Conservation (phyloP, 2,113 vertebrate genomes). For the Athene cunicularia region DNA sequence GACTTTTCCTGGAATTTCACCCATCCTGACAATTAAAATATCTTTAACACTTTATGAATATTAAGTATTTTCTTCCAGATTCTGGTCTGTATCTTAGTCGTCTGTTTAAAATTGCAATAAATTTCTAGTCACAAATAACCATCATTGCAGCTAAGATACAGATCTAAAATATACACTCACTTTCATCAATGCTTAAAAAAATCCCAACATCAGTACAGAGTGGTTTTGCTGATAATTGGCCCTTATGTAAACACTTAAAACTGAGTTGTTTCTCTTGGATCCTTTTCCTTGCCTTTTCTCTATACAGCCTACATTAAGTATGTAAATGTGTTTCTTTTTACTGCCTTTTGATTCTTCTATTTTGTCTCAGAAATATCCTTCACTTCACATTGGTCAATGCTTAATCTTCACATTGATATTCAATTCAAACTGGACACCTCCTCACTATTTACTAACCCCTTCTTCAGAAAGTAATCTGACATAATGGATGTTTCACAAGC, state of each 20-base stretch:
- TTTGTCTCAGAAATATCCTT: not conserved
- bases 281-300: not conserved
- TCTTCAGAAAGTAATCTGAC: not conserved
- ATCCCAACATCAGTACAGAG: not conserved
- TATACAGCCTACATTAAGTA: not conserved
- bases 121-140: not conserved
- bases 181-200: not conserved
- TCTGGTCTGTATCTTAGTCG: not conserved
- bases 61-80: not conserved
- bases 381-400: not conserved
- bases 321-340: not conserved
- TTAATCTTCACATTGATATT: not conserved
- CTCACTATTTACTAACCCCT: not conserved
- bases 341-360: not conserved
- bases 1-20: constrained; percentile 34
- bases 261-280: not conserved
- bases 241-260: not conserved
- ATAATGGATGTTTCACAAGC: not conserved
- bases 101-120: not conserved
- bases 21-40: not conserved
- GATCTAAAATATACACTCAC: not conserved
- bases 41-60: not conserved
- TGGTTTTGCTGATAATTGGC: not conserved
- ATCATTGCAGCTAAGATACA: not conserved
- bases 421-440: not conserved